A percentile compares a stretch with the other conserved stretches of the same genome.
These are phyloP conservation scores for Drosophila pectinifera DNA, from an alignment of 1,140 invertebrate species.

Conservation along the genomic window DNA sequence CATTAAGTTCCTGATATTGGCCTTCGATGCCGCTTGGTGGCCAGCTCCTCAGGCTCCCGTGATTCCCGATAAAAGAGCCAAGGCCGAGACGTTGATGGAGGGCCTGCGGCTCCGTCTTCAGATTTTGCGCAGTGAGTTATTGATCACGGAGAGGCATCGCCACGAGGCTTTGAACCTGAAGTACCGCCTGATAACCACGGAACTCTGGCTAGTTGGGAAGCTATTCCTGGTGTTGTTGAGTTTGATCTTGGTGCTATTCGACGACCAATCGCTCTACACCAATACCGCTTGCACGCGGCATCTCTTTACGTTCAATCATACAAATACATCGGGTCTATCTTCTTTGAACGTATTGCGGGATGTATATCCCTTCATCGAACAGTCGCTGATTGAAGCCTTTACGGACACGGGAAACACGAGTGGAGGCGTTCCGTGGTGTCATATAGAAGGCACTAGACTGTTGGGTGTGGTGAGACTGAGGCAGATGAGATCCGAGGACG, in stretches of 20 bases:
- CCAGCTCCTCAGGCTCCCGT: constrained; percentile 10
- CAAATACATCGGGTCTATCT: constrained; percentile 15
- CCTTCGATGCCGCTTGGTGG: constrained; percentile 41
- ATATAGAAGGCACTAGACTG: constrained; percentile 24
- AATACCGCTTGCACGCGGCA: constrained; percentile 19
- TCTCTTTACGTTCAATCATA: constrained; percentile 18
- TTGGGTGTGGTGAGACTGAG: constrained; percentile 66
- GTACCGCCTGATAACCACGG: constrained; percentile 48
- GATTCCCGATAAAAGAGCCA: background rate
- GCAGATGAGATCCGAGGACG: constrained; percentile 33
- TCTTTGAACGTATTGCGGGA: constrained; percentile 15
- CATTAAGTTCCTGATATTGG: constrained; percentile 30
- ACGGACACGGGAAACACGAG: background rate
- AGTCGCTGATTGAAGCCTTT: constrained; percentile 41
- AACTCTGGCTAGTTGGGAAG: constrained; percentile 52
- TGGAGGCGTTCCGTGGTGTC: constrained; percentile 24
- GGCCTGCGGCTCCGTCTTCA: constrained; percentile 38
- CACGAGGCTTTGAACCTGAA: constrained; percentile 63
- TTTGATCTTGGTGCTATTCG: constrained; percentile 22
- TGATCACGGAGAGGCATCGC: constrained; percentile 48
- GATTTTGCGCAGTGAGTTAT: constrained; percentile 37
- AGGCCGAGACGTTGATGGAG: constrained; percentile 17
- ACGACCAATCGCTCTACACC: constrained; percentile 23
- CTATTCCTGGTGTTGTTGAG: constrained; percentile 45
- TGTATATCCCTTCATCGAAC: constrained; percentile 48